Evolutionary conservation across 2,888 invertebrate genomes (phyloP).

Genomic region (Pyralis farinalis): DNA sequence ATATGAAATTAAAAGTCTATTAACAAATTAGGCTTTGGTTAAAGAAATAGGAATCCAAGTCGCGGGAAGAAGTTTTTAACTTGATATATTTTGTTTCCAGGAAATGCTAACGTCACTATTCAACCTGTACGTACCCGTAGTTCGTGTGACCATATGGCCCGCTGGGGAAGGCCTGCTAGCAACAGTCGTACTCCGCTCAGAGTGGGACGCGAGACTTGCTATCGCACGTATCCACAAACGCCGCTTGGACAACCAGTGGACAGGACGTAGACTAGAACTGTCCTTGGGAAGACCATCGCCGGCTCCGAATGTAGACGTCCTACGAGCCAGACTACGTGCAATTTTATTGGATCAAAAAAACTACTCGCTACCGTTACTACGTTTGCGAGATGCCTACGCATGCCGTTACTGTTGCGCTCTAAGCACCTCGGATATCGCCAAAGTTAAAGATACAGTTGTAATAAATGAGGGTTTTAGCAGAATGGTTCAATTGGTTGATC

Average conservation of each 20-base stretch:
- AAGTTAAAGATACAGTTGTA: conserved; percentile 86
- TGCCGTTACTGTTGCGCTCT: conserved; percentile 89
- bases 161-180: conserved; percentile 82
- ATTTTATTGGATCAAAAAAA: conserved; percentile 89
- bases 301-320: conserved; percentile 82
- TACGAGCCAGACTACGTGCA: conserved; percentile 86
- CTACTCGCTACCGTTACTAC: conserved; percentile 87
- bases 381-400: conserved; percentile 91
- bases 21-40: too few relatives aligned
- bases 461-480: conserved; percentile 68
- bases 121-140: conserved; percentile 57
- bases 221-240: conserved; percentile 92
- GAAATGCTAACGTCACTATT: conserved; percentile 66
- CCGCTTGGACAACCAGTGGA: conserved; percentile 83
- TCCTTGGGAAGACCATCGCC: conserved; percentile 83
- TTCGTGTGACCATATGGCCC: conserved; percentile 61
- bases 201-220: conserved; percentile 86
- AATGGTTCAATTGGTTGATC: conserved; percentile 62
- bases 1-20: too few relatives aligned
- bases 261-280: conserved; percentile 89
- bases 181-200: conserved; percentile 84
- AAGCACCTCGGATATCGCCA: conserved; percentile 86
- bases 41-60: too few relatives aligned
- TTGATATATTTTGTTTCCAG: conserved; percentile 24
- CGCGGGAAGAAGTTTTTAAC: not conserved